A percentile compares a stretch with the other conserved stretches of the same genome.
These are phyloP conservation scores for Meriones unguiculatus DNA, from an alignment of 2,113 vertebrate genomes.

Conservation along the genomic window DNA sequence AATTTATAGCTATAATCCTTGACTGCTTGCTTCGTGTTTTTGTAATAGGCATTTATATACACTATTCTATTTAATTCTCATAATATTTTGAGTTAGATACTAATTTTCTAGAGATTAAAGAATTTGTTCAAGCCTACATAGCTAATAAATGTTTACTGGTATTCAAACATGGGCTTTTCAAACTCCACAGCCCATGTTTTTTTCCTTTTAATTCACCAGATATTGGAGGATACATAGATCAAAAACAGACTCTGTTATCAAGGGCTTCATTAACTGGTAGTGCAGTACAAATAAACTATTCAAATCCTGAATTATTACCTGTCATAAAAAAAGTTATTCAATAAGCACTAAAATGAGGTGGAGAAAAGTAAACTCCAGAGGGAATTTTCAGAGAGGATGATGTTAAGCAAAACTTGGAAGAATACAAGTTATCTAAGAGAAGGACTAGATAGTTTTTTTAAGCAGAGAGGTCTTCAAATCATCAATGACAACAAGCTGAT, in stretches of 20 bases:
- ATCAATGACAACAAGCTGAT: conserved; percentile 18
- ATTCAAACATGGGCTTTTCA: conserved; percentile 54
- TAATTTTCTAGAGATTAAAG: conserved; percentile 35
- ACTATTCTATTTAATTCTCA: conserved; percentile 37
- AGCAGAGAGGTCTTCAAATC: conserved; percentile 1
- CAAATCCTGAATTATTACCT: conserved; percentile 38
- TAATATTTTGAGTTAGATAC: neutral
- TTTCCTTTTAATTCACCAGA: conserved; percentile 1
- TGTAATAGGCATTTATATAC: conserved; percentile 31
- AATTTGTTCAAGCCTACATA: conserved; percentile 55
- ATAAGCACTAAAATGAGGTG: neutral
- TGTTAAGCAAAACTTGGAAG: conserved; percentile 39
- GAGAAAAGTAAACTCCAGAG: conserved; percentile 25
- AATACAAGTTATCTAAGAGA: conserved; percentile 14
- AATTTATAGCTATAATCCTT: conserved; percentile 17
- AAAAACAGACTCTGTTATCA: neutral
- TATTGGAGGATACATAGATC: neutral
- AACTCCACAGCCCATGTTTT: conserved; percentile 36
- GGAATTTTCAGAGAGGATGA: conserved; percentile 39
- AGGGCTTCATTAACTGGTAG: neutral
- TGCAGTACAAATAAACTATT: conserved; percentile 50
- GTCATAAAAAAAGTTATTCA: neutral
- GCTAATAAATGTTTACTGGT: neutral
- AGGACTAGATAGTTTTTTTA: conserved; percentile 17
- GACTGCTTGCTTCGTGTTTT: neutral